Evolutionary conservation across 2,888 invertebrate genomes (phyloP).

Genomic region (Teinopalpus imperialis): DNA sequence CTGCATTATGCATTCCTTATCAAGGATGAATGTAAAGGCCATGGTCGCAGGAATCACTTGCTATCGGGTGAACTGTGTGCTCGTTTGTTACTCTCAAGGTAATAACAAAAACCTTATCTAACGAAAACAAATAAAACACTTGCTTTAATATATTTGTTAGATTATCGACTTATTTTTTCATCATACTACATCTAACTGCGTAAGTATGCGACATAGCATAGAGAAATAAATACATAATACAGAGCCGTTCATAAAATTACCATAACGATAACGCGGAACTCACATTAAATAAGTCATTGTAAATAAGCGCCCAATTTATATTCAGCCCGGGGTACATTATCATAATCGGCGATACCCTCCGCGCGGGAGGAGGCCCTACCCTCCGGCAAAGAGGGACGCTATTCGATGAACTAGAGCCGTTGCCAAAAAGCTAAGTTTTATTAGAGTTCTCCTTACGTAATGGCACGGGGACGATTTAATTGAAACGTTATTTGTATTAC

Average conservation of each 20-base stretch:
- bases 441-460: conserved; percentile 57
- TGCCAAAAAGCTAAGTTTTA: conserved; percentile 57
- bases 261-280: conserved; percentile 57
- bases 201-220: too few species aligned
- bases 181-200: too few species aligned
- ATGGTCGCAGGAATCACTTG: too few species aligned
- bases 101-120: too few species aligned
- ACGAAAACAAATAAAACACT: too few species aligned
- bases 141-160: too few species aligned
- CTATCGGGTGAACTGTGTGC: too few species aligned
- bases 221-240: conserved; percentile 42
- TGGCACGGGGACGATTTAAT: conserved; percentile 40
- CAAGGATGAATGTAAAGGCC: too few species aligned
- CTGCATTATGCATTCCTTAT: too few species aligned
- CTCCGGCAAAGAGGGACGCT: conserved; percentile 15
- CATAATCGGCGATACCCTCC: conserved; percentile 54
- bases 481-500: conserved; percentile 33
- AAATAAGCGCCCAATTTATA: conserved; percentile 76
- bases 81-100: too few species aligned
- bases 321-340: conserved; percentile 62
- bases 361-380: conserved; percentile 36
- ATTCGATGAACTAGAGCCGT: conserved; percentile 15
- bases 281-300: conserved; percentile 71
- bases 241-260: conserved; percentile 57
- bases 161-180: too few species aligned